Conservation (phyloP, 2,888 invertebrate species). For the Phalangium opilio region DNA sequence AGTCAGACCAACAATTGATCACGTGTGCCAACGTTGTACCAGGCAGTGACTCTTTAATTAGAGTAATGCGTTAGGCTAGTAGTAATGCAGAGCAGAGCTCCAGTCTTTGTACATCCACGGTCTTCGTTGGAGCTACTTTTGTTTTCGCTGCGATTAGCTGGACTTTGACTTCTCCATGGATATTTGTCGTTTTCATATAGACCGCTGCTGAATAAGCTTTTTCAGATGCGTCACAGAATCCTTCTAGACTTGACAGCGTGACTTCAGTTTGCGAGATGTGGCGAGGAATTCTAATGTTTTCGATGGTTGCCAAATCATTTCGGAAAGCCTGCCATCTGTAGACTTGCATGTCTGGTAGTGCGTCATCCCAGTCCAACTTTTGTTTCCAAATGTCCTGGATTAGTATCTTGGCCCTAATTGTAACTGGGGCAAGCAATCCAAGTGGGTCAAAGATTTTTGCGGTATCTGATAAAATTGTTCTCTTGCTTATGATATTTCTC, state of each 20-base stretch:
- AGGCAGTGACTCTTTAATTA: slow-evolving; percentile 1
- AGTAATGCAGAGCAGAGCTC: slow-evolving; percentile 17
- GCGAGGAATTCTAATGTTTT: neutral
- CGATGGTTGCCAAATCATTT: neutral
- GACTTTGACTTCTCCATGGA: neutral
- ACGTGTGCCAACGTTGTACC: neutral
- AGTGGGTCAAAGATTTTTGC: slow-evolving; percentile 2
- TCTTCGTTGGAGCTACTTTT: slow-evolving; percentile 20
- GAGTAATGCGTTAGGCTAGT: neutral
- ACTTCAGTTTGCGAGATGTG: slow-evolving; percentile 1
- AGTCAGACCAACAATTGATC: slow-evolving; percentile 17
- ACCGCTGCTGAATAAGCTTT: slow-evolving; percentile 19
- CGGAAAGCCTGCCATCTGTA: slow-evolving; percentile 1
- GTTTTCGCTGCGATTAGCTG: slow-evolving; percentile 8
- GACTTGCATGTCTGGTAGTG: neutral
- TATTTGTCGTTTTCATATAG: slow-evolving; percentile 13
- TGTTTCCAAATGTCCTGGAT: neutral
- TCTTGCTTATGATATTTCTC: neutral
- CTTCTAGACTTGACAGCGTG: slow-evolving; percentile 7
- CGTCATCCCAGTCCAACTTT: neutral
- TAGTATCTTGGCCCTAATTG: neutral
- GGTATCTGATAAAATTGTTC: neutral
- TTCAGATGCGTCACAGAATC: slow-evolving; percentile 21
- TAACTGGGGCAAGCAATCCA: neutral
- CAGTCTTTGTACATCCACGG: slow-evolving; percentile 17